Evolutionary conservation across 2,797 vertebrate genomes (phyloP), one percentile per base, ranked within the genome.

Genomic region (Phaenicophaeus curvirostris): DNA sequence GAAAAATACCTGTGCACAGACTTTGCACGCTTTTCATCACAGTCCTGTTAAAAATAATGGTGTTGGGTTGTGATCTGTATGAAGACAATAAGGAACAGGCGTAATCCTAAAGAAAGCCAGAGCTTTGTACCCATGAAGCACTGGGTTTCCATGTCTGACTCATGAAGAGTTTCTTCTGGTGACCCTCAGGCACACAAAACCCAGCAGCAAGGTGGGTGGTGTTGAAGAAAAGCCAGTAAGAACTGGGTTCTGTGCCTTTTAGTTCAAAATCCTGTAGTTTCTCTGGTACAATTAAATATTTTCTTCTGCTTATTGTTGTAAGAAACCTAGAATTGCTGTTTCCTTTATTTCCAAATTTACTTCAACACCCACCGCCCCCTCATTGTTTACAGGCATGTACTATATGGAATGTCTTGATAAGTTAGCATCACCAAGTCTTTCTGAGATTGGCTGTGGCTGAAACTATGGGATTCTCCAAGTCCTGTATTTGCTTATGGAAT

Each of bases 81-180:
- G 35, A 58, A 81, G 57, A 66, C 31, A 20, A 12, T 1, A 44
- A 48, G 33, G 31, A 90, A 23, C 37, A 68, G 59, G 35, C 86
- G 48, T n/a, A 54, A 41, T 57, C 30, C 1, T 23, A 4, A 28
- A 21, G 62, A 41, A 71, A 67, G 25, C 8, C 7, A 5, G 39
- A 65, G 7, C 67, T 67, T 73, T 37, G 2, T 9, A 42, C 17
- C 31, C 24, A 4, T 13, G n/a, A 5, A 30, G 21, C 12, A 4
- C 6, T 65, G n/a, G 53, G 11, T 28, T 76, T 77, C 72, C 61
- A 15, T 3, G 0, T 51, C 17, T 48, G 25, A 27, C 51, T 53
- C 15, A 0, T 9, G 44, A 6, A 2, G 48, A 41, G n/a, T 11
- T 37, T 24, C 17, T 69, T 27, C 4, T 9, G n/a, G 6, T 30